Conservation (phyloP, 2,113 vertebrate genomes). For the Amphilophus citrinellus region DNA sequence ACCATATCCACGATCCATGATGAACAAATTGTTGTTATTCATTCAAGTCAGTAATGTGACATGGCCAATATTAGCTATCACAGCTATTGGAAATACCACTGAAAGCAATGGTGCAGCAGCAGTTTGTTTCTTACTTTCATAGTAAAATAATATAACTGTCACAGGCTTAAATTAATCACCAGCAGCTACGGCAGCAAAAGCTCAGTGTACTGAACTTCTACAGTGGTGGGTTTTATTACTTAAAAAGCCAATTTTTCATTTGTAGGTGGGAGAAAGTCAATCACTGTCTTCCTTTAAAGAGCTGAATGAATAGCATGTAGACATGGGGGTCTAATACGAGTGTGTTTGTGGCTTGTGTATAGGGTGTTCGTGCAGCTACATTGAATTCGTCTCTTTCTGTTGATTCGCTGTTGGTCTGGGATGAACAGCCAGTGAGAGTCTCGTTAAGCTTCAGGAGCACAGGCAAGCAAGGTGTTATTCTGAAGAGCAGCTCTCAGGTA, state of each 20-base stretch:
- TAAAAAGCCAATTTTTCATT: not conserved
- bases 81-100: not conserved
- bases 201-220: not conserved
- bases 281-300: not conserved
- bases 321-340: not conserved
- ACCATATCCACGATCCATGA: not conserved
- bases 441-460: conserved; percentile 71
- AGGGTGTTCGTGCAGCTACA: conserved; percentile 64
- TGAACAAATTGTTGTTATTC: not conserved
- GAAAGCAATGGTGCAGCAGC: not conserved
- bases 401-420: not conserved
- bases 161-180: not conserved
- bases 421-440: conserved; percentile 21
- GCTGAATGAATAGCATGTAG: not conserved
- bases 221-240: not conserved
- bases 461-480: conserved; percentile 30
- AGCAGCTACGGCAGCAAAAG: not conserved
- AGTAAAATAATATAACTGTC: conserved; percentile 4
- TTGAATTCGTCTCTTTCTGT: conserved; percentile 40
- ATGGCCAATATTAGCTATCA: not conserved
- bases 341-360: conserved; percentile 14
- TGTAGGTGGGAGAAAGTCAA: not conserved
- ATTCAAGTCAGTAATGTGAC: not conserved
- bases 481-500: conserved; percentile 63
- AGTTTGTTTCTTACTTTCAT: not conserved